Evolutionary conservation across 2,888 invertebrate species (phyloP).

Genomic region (Diploptera punctata): DNA sequence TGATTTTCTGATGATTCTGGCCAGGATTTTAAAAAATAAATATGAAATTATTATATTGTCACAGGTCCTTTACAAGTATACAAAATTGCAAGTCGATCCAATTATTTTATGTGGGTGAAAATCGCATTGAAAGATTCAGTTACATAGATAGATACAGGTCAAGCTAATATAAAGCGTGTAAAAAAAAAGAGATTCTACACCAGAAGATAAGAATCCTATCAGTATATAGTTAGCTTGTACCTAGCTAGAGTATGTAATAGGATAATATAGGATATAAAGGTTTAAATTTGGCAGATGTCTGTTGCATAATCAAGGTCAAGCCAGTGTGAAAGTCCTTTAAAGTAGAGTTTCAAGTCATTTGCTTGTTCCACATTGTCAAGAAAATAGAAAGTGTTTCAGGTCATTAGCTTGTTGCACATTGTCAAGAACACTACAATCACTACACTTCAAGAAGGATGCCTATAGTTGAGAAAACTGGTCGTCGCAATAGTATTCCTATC

Average conservation of each 20-base stretch:
- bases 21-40: too few species aligned
- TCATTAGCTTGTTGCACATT: background rate
- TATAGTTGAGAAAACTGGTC: constrained; percentile 52
- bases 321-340: background rate
- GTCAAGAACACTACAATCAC: background rate
- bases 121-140: too few species aligned
- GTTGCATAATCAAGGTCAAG: constrained; percentile 17
- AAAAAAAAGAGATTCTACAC: too few species aligned
- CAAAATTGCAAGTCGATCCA: too few species aligned
- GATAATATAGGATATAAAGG: constrained; percentile 15
- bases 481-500: constrained; percentile 75
- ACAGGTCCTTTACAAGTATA: too few species aligned
- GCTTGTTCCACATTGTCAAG: background rate
- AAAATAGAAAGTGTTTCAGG: background rate
- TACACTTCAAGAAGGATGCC: constrained; percentile 44
- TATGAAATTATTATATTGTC: too few species aligned
- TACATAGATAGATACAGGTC: too few species aligned
- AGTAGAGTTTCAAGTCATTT: background rate
- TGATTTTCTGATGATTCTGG: too few species aligned
- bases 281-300: background rate
- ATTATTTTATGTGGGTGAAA: too few species aligned
- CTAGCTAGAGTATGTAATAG: background rate
- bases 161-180: too few species aligned
- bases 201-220: background rate
- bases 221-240: background rate